phyloP scores from a whole-genome alignment of 2,113 vertebrate species.

The Lonchura striata region DNA sequence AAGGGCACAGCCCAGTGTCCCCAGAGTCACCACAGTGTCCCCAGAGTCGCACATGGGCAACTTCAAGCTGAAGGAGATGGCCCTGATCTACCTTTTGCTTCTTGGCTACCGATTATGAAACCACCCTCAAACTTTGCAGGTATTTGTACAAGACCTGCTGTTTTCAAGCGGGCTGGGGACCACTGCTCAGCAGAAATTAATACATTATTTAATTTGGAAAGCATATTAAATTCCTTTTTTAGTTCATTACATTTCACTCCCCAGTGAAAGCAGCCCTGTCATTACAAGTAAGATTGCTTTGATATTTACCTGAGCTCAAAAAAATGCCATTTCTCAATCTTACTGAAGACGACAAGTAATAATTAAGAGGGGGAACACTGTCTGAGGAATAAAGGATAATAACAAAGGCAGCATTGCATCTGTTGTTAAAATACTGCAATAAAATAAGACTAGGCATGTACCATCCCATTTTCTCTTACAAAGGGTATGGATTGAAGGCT shows the following conservation, averaged over 20 bases:
- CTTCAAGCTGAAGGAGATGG: not conserved
- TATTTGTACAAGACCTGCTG: not conserved
- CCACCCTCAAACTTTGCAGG: not conserved
- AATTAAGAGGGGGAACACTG: conserved; percentile 57
- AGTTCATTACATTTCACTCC: conserved; percentile 25
- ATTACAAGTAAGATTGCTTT: conserved; percentile 39
- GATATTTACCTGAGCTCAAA: conserved; percentile 57
- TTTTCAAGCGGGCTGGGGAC: not conserved
- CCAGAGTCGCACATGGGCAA: too few relatives aligned
- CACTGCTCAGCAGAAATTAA: not conserved
- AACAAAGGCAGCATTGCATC: conserved; percentile 48
- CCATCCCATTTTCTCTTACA: conserved; percentile 42
- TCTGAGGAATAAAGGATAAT: conserved; percentile 61
- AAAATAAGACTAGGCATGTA: conserved; percentile 44
- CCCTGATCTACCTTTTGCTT: not conserved
- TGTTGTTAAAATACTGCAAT: conserved; percentile 64
- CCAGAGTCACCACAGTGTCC: not conserved
- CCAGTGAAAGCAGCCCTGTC: conserved; percentile 23
- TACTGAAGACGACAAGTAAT: conserved; percentile 42
- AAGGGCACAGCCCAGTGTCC: not conserved
- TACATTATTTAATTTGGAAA: conserved; percentile 59
- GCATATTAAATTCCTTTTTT: conserved; percentile 34
- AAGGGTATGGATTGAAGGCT: conserved; percentile 1
- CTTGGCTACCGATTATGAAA: not conserved
- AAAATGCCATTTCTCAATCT: conserved; percentile 60